Conservation (phyloP, 1,140 invertebrate species). For the Augochlora pura region DNA sequence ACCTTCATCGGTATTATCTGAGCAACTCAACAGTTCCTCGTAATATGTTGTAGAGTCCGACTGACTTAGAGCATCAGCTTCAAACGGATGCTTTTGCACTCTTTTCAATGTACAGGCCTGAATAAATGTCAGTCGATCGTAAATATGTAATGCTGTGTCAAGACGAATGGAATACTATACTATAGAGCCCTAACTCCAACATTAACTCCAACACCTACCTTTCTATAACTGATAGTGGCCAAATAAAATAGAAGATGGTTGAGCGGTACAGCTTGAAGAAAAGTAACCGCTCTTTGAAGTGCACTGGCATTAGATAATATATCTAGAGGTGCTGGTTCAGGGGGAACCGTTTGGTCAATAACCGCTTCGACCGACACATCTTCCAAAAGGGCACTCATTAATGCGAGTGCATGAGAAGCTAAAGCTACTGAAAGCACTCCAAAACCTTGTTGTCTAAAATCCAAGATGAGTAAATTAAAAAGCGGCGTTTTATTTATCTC, state of each 20-base stretch:
- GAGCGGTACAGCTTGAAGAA: constrained; percentile 85
- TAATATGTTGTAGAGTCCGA: constrained; percentile 96
- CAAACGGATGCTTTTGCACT: constrained; percentile 88
- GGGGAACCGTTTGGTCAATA: constrained; percentile 65
- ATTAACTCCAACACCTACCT: constrained; percentile 78
- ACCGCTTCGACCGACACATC: constrained; percentile 82
- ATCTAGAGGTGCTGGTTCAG: constrained; percentile 82
- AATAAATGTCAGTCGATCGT: constrained; percentile 31
- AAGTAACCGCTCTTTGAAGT: constrained; percentile 84
- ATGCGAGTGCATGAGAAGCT: constrained; percentile 86
- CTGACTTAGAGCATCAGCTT: constrained; percentile 90
- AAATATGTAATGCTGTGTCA: background rate
- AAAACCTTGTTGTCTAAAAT: constrained; percentile 86
- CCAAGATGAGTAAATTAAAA: background rate
- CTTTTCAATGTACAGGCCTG: constrained; percentile 90
- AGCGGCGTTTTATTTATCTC: no score
- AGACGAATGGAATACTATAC: no score
- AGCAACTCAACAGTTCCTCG: constrained; percentile 94
- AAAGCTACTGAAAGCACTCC: constrained; percentile 91
- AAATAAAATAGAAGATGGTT: constrained; percentile 92
- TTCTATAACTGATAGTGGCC: constrained; percentile 93
- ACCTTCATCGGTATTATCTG: constrained; percentile 93
- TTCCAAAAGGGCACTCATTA: constrained; percentile 82
- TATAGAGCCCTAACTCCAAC: no score
- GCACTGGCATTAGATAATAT: constrained; percentile 84